Evolutionary conservation across 2,888 invertebrate genomes (phyloP).

Genomic region (Baronia brevicornis): DNA sequence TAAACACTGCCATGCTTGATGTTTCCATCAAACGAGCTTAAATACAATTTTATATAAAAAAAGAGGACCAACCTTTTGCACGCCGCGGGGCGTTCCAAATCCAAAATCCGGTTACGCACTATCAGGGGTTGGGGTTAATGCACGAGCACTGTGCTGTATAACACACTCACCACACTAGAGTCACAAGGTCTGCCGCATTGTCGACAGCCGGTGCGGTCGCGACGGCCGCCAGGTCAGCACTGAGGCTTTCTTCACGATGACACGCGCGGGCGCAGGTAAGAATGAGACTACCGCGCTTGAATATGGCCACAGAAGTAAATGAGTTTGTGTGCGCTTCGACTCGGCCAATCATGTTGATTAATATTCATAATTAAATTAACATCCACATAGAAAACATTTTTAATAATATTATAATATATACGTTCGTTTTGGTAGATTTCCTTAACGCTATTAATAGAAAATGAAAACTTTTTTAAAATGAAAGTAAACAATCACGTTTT

Average conservation of each 20-base stretch:
- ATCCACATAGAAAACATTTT: neutral
- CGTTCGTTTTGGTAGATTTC: neutral
- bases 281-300: slow-evolving; percentile 51
- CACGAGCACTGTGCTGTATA: slow-evolving; percentile 66
- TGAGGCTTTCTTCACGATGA: slow-evolving; percentile 66
- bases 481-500: too few species aligned
- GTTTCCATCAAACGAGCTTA: slow-evolving; percentile 8
- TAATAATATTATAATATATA: neutral
- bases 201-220: slow-evolving; percentile 64
- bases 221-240: slow-evolving; percentile 64
- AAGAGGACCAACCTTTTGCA: slow-evolving; percentile 52
- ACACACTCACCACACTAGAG: slow-evolving; percentile 66
- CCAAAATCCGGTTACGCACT: slow-evolving; percentile 69
- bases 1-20: slow-evolving; percentile 29
- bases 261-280: slow-evolving; percentile 56
- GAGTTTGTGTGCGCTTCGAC: slow-evolving; percentile 27
- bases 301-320: slow-evolving; percentile 33
- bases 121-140: slow-evolving; percentile 70
- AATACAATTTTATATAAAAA: slow-evolving; percentile 19
- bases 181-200: slow-evolving; percentile 61
- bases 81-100: slow-evolving; percentile 58
- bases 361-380: too few species aligned
- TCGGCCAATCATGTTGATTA: slow-evolving; percentile 26
- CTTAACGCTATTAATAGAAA: too few species aligned
- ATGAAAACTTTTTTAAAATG: too few species aligned